Base-by-base conservation (phyloP, 2,113 vertebrate species). In the Anser brachyrhynchus region DNA sequence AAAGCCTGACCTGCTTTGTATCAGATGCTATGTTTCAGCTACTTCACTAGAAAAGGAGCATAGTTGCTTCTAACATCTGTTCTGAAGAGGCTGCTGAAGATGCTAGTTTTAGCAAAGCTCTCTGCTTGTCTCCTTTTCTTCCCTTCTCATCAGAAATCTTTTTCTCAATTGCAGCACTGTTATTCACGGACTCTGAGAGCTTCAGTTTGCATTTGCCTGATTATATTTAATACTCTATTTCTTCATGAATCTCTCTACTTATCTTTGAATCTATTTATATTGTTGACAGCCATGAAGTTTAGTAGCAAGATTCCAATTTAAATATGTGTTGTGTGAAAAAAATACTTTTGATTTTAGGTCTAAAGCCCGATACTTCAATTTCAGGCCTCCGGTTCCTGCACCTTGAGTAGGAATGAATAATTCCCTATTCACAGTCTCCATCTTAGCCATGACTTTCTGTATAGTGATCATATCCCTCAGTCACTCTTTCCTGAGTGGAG, bases 1-100 rank as follows among this genome's bases (percentile, higher is more conserved):
- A 94, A 86, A 84, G 54, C 51, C 90, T 90, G 55, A 83, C 72
- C 72, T 94, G 64, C 67, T 91, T 87, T 85, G 69, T 35, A 22
- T 90, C 44, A 80, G 51, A 59, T 64, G 37, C 69, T 46, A 23
- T 25, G 9, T 74, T 80, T 84, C 88, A 95, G n/a, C 62, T 61
- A 5, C 61, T 52, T 73, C 31, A 74, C 26, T 76, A 54, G 62
- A 66, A 76, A 92, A 87, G 33, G 62, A 89, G 76, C 20, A 61
- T 39, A 65, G 70, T 19, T 82, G 23, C 44, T 79, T 62, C 49
- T n/a, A 72, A 44, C 65, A 65, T 43, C 29, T n/a, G 23, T 69
- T 64, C 39, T 54, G 49, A 91, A 91, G 26, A 86, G 65, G n/a
- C n/a, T 5, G 6, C 57, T 33, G 43, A 80, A 77, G 65, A 88